Base-by-base conservation (phyloP, 1,140 invertebrate species). In the Aporrectodea caliginosa region DNA sequence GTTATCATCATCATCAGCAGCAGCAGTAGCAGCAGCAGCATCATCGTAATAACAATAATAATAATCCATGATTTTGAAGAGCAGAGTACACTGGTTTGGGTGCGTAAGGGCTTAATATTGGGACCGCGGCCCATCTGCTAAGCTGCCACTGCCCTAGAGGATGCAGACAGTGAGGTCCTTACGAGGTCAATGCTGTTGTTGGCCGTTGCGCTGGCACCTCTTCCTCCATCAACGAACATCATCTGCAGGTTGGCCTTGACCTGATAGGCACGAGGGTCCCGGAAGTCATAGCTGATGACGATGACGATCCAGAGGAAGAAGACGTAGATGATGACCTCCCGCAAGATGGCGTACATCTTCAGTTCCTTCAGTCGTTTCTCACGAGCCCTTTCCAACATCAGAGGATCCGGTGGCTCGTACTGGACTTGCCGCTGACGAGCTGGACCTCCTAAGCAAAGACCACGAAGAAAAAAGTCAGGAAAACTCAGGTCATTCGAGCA, bases 251-350 rank as follows among this genome's bases (percentile, higher is more conserved):
- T 88, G 32, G 86, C 82, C 80, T 90, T 87, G 82, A 89, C 86
- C 0, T 85, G 81, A 80, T 86, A 88, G 35, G 87, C 85, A 75
- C 87, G 83, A 0, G 87, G 84, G 81, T 88, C 89, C 43, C 88
- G 79, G 78, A 87, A 86, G 1, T 88, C 85, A 82, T 90, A 90
- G 80, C 88, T 88, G 76, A 90, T 85, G 1, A 89, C 84, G 75
- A 90, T 84, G 12, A 90, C 84, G 27, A 91, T 85, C 84, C 86
- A 89, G 58, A 90, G 80, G 84, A 90, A 91, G 79, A 90, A 84
- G 1, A 85, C 78, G 81, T 90, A 91, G 33, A 88, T 85, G 1
- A 88, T 43, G 0, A 90, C 87, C 81, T 90, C 90, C 74, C 86
- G 80, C 27, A 91, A 79, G 12, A 90, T 83, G 32, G 83, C 80